phyloP scores from a whole-genome alignment of 2,797 vertebrate genomes.

The Glyptemys insculpta region DNA sequence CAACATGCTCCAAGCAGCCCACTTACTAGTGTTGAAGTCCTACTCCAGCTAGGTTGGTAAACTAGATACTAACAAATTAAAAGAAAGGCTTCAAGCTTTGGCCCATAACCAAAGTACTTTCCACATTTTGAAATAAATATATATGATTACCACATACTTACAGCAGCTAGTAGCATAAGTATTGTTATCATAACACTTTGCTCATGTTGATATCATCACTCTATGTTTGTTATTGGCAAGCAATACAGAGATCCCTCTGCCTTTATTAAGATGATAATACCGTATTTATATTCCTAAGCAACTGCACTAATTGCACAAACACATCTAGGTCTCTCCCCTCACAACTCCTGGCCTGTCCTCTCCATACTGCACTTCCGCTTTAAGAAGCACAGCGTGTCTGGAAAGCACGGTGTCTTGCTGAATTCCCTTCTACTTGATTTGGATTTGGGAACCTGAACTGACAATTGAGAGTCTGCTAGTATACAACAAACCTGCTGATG shows the following conservation, averaged over 20 bases:
- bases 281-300: not conserved
- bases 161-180: accelerated
- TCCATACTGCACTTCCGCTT: not conserved
- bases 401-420: accelerated
- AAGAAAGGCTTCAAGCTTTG: not conserved
- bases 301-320: not conserved
- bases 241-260: not conserved
- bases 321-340: not conserved
- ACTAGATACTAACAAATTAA: accelerated
- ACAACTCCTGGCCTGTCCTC: accelerated
- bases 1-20: accelerated
- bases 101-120: not conserved
- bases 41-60: not conserved
- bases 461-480: accelerated
- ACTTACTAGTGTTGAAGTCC: not conserved
- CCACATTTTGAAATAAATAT: accelerated
- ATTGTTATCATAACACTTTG: accelerated
- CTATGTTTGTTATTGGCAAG: not conserved
- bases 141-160: accelerated
- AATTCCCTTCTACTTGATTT: not conserved
- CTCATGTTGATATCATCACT: accelerated
- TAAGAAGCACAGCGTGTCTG: not conserved
- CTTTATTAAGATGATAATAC: not conserved
- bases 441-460: not conserved
- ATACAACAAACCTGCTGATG: accelerated